Conservation (phyloP, 1,140 invertebrate species). For the Doryteuthis pealeii region DNA sequence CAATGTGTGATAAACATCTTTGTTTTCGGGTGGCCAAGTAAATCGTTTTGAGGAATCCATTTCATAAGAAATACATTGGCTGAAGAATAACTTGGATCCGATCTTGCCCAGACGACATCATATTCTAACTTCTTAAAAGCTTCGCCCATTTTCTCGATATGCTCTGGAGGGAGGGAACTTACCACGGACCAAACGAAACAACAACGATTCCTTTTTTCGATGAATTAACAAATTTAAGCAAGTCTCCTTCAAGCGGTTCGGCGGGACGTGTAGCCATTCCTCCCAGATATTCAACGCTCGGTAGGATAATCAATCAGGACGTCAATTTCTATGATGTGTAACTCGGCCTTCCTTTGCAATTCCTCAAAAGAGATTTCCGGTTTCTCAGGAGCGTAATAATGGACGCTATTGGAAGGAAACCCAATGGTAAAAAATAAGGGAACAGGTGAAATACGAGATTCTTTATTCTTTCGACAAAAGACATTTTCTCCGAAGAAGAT, state of each 20-base stretch:
- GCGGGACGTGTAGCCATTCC: conserved; percentile 22
- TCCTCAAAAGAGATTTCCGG: not conserved
- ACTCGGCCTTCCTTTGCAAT: conserved; percentile 1
- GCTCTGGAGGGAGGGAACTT: no score
- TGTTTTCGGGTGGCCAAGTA: no score
- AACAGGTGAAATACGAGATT: no score
- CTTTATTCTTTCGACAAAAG: no score
- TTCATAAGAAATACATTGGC: conserved; percentile 72
- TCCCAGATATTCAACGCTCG: conserved; percentile 18
- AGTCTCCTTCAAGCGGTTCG: conserved; percentile 16
- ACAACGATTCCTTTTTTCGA: conserved; percentile 23
- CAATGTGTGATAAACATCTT: no score
- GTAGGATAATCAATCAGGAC: conserved; percentile 16
- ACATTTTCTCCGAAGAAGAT: no score
- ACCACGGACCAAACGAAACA: conserved; percentile 30
- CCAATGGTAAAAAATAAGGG: no score
- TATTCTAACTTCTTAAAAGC: conserved; percentile 63
- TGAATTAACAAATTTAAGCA: conserved; percentile 17
- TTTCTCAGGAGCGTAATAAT: no score
- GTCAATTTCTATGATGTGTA: conserved; percentile 16
- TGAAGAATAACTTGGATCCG: conserved; percentile 60
- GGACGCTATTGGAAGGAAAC: no score
- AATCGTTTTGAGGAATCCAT: conserved; percentile 84
- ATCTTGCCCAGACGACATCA: conserved; percentile 64
- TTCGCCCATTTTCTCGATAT: conserved; percentile 53